Evolutionary conservation across 1,140 invertebrate species (phyloP), one percentile per base, ranked within the genome.

Genomic region (Pomacea maculata): DNA sequence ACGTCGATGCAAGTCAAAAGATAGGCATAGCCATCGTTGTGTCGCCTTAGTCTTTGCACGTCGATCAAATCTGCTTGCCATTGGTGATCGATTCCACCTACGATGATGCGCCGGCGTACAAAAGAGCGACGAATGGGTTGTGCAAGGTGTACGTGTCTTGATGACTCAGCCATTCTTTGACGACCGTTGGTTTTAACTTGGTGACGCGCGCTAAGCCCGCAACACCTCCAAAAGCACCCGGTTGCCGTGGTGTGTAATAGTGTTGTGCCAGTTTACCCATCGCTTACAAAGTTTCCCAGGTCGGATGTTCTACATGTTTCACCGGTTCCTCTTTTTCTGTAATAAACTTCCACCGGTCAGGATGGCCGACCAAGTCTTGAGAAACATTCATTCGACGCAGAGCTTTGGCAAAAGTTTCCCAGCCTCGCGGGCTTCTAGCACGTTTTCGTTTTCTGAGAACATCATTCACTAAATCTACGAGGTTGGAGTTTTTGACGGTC

Each of bases 1-100:
- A 84, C 82, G 85, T 93, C 91, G 79, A 93, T 93, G 10, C 92
- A 87, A 45, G 87, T 90, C 75, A 93, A 82, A 55, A 93, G 85
- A 83, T 91, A 93, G 79, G 89, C 89, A 84, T 85, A 90, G 54
- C 87, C 87, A 68, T 87, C 85, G 87, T 93, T 93, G 65, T 85
- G 45, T 81, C 82, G 82, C 45, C 82, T 81, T 85, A 91, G 75
- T 52, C 76, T 78, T 57, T 86, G 19, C 73, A 92, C 80, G 83
- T 89, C 87, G 8, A 84, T 79, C 52, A 92, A 84, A 85, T 92
- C 91, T 14, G 87, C 84, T 83, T 92, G 88, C 87, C 87, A 92
- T 19, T 90, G 82, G 79, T 91, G 85, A 78, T 91, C 88, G 8
- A 90, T 85, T 57, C 84, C 84, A 12, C 52, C 67, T 12, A 85